A percentile compares a stretch with the other conserved stretches of the same genome.
phyloP scores from a whole-genome alignment of 2,888 invertebrate species.

The Sacculina carcini region DNA sequence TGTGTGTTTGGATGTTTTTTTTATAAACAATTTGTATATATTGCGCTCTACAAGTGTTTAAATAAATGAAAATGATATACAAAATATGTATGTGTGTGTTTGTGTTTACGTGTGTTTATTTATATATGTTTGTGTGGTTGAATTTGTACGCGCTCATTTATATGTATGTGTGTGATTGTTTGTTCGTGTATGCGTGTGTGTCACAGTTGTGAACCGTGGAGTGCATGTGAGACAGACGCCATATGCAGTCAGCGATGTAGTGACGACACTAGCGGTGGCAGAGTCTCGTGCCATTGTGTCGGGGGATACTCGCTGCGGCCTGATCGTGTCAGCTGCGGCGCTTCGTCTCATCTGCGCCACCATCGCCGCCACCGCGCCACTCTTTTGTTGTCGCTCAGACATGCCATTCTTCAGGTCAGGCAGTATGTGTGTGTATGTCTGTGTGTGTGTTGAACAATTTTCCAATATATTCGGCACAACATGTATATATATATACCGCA shows the following conservation, averaged over 20 bases:
- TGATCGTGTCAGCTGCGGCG: constrained; percentile 31
- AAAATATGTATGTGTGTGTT: neutral
- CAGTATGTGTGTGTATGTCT: neutral
- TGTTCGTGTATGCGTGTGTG: constrained; percentile 17
- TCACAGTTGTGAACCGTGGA: too few relatives aligned
- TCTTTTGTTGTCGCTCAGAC: constrained; percentile 17
- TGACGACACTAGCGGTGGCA: constrained; percentile 52
- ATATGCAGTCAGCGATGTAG: too few relatives aligned
- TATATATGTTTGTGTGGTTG: neutral
- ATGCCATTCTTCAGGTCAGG: constrained; percentile 10
- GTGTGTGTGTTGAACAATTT: neutral
- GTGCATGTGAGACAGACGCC: too few relatives aligned
- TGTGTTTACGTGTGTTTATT: neutral
- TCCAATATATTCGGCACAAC: neutral
- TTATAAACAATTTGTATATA: too few relatives aligned
- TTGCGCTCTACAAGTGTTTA: too few relatives aligned
- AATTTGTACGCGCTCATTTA: neutral
- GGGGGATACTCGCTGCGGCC: constrained; percentile 37
- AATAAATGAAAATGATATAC: neutral
- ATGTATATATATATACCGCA: neutral
- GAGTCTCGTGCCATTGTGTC: constrained; percentile 57
- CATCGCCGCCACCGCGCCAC: constrained; percentile 32
- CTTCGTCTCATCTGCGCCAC: too few relatives aligned
- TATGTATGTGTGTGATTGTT: neutral
- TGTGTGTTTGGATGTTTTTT: too few relatives aligned